Conservation (phyloP, 1,140 invertebrate genomes). For the Leguminivora glycinivorella region DNA sequence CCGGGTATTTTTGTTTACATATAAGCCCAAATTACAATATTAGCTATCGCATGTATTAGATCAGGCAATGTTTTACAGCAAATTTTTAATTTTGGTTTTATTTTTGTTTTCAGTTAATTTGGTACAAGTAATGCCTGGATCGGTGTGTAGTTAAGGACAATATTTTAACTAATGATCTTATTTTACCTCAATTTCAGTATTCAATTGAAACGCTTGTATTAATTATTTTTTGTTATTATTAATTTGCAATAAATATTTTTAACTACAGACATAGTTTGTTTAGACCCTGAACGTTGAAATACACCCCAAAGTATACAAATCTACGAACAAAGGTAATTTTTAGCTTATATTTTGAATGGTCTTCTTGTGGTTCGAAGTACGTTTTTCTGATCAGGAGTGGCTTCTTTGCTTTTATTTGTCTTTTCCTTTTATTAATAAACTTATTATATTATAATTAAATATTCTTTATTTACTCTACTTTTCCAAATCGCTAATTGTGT, state of each 20-base stretch:
- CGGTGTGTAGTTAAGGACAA: slow-evolving; percentile 67
- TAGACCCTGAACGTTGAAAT: background rate
- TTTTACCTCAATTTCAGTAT: slow-evolving; percentile 39
- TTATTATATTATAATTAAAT: background rate
- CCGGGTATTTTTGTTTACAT: background rate
- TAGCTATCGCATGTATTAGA: background rate
- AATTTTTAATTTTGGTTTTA: slow-evolving; percentile 59
- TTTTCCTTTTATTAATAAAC: background rate
- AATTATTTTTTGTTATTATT: slow-evolving; percentile 33
- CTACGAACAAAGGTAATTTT: slow-evolving; percentile 20
- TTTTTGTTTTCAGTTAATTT: slow-evolving; percentile 76
- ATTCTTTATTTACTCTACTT: background rate
- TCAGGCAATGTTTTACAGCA: slow-evolving; percentile 8
- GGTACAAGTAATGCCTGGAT: slow-evolving; percentile 65
- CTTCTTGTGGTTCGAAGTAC: background rate
- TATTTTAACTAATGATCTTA: slow-evolving; percentile 37
- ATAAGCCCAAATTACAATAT: background rate
- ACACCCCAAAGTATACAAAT: background rate
- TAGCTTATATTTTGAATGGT: background rate
- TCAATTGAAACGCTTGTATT: slow-evolving; percentile 32
- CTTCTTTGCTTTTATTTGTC: background rate
- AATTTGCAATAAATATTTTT: slow-evolving; percentile 41
- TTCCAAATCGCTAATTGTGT: background rate
- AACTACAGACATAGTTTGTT: slow-evolving; percentile 20
- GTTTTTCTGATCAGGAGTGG: background rate